Evolutionary conservation across 2,113 vertebrate species (phyloP).

Genomic region (Eulacestoma nigropectus): DNA sequence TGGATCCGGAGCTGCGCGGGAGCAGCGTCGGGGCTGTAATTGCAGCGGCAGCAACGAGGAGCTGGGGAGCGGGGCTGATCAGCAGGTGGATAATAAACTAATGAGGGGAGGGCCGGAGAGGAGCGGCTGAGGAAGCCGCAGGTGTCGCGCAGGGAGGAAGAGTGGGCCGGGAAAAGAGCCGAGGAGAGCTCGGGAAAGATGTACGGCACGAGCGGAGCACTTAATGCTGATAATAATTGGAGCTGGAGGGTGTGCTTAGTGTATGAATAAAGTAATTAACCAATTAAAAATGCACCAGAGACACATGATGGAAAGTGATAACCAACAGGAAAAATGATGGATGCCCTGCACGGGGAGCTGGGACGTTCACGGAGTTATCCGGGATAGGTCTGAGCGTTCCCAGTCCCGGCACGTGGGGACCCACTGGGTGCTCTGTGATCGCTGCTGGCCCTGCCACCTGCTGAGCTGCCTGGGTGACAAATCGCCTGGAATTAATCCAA

Average conservation of each 20-base stretch:
- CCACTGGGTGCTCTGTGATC: background rate
- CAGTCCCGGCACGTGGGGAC: accelerated
- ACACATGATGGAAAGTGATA: conserved; percentile 43
- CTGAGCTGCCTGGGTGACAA: conserved; percentile 17
- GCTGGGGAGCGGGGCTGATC: conserved; percentile 40
- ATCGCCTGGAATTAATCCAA: background rate
- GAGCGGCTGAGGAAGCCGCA: background rate
- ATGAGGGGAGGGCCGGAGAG: conserved; percentile 36
- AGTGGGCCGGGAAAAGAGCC: background rate
- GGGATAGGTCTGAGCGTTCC: accelerated
- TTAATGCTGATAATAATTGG: conserved; percentile 58
- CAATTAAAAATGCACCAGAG: conserved; percentile 64
- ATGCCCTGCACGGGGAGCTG: conserved; percentile 20
- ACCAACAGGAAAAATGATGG: conserved; percentile 59
- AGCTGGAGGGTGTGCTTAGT: conserved; percentile 50
- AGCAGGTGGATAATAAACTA: conserved; percentile 35
- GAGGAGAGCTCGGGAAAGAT: background rate
- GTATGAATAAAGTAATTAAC: conserved; percentile 63
- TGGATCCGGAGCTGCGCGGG: background rate
- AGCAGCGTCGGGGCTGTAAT: background rate
- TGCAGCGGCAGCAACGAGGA: conserved; percentile 23
- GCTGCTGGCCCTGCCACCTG: conserved; percentile 3
- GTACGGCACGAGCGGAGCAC: background rate
- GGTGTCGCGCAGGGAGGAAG: background rate
- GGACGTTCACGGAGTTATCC: accelerated